A percentile compares a stretch with the other conserved stretches of the same genome.
Conservation (phyloP, 2,888 invertebrate genomes). For the Blomia tropicalis region DNA sequence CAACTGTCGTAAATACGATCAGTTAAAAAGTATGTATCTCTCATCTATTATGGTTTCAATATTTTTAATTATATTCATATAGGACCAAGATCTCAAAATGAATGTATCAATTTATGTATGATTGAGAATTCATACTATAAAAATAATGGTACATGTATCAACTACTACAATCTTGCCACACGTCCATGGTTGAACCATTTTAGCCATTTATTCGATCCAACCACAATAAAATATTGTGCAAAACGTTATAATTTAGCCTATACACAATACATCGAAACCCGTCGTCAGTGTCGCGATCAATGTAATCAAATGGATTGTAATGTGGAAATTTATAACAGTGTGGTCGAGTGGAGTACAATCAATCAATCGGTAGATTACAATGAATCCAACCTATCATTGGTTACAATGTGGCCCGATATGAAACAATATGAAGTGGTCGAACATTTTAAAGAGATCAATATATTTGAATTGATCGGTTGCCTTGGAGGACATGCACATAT, state of each 20-base stretch:
- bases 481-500: constrained; percentile 9
- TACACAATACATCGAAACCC: not conserved
- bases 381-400: not conserved
- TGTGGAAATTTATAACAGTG: not conserved
- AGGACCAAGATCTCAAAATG: constrained; percentile 6
- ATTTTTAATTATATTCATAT: not conserved
- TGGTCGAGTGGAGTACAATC: not conserved
- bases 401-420: constrained; percentile 7
- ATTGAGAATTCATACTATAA: not conserved
- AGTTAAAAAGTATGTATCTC: not conserved
- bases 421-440: not conserved
- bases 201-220: not conserved
- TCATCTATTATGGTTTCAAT: not conserved
- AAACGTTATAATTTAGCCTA: not conserved
- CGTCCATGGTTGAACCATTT: not conserved
- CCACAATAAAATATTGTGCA: not conserved
- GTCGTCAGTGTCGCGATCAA: not conserved
- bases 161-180: constrained; percentile 4
- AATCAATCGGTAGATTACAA: not conserved
- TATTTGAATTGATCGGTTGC: constrained; percentile 2
- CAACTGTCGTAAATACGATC: not conserved
- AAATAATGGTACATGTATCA: not conserved
- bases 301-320: not conserved
- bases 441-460: not conserved
- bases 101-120: constrained; percentile 5